Evolutionary conservation across 2,888 invertebrate species (phyloP).

Genomic region (Chymomyza fuscimana): DNA sequence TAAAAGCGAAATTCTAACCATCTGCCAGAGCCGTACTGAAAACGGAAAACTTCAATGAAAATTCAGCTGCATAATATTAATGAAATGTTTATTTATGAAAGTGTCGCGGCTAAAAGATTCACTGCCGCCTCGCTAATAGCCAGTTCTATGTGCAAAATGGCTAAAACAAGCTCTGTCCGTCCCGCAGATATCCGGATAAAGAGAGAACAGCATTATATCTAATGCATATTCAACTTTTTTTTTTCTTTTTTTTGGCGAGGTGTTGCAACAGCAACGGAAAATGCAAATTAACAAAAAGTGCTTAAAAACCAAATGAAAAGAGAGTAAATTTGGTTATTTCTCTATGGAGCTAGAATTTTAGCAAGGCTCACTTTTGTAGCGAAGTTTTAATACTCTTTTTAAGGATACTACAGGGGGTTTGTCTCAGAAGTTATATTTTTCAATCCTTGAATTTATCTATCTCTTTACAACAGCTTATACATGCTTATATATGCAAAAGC

Average conservation of each 20-base stretch:
- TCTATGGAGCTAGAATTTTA: not conserved
- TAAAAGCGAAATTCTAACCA: slow-evolving; percentile 46
- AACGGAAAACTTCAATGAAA: slow-evolving; percentile 23
- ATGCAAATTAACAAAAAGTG: slow-evolving; percentile 64
- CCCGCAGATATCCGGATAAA: not conserved
- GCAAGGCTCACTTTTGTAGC: not conserved
- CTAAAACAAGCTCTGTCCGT: not conserved
- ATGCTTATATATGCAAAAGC: too few relatives aligned
- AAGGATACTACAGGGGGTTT: too few relatives aligned
- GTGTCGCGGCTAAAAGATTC: slow-evolving; percentile 43
- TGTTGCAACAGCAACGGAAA: slow-evolving; percentile 51
- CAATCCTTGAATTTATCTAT: too few relatives aligned
- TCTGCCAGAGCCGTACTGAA: not conserved
- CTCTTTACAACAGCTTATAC: too few relatives aligned
- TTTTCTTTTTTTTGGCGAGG: not conserved
- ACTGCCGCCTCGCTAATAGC: slow-evolving; percentile 2
- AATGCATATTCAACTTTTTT: slow-evolving; percentile 47
- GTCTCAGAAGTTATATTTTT: too few relatives aligned
- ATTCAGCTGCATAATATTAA: slow-evolving; percentile 59
- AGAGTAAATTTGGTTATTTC: not conserved
- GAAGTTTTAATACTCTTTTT: slow-evolving; percentile 4
- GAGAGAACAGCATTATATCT: slow-evolving; percentile 22
- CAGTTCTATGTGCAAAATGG: slow-evolving; percentile 8
- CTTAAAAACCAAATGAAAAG: slow-evolving; percentile 51
- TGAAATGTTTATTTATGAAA: slow-evolving; percentile 69